Conservation (phyloP, 2,113 vertebrate genomes). For the Python bivittatus region DNA sequence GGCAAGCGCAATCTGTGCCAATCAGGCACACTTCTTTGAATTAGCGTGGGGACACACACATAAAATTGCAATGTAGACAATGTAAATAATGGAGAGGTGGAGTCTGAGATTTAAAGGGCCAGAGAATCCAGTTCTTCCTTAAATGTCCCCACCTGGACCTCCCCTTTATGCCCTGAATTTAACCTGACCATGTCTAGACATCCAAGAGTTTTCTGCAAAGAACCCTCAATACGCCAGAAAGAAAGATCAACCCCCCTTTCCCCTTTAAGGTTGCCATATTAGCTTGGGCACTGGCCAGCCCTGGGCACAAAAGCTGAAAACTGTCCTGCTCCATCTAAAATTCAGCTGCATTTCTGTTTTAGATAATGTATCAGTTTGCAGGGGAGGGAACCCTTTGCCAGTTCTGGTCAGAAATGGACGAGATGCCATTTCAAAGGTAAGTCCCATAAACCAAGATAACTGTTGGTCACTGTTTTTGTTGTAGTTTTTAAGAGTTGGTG, state of each 20-base stretch:
- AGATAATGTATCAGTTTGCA: background rate
- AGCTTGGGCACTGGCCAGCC: background rate
- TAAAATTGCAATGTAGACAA: background rate
- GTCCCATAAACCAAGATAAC: background rate
- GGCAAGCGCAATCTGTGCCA: background rate
- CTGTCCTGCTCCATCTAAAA: too few species aligned
- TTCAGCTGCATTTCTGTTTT: background rate
- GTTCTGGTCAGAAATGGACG: background rate
- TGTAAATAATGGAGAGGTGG: slow-evolving; percentile 8
- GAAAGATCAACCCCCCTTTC: background rate
- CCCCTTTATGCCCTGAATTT: background rate
- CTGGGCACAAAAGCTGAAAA: background rate
- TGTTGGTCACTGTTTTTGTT: background rate
- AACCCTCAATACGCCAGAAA: background rate
- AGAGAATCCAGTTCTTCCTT: background rate
- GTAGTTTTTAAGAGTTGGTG: background rate
- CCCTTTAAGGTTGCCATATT: background rate
- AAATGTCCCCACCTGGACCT: background rate
- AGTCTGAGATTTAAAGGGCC: slow-evolving; percentile 15
- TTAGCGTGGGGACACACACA: background rate
- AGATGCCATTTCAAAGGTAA: background rate
- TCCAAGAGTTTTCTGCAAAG: background rate
- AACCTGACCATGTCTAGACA: background rate
- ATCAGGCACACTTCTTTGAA: background rate
- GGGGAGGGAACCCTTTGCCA: background rate